Evolutionary conservation across 2,797 vertebrate genomes (phyloP), one percentile per base, ranked within the genome.

Genomic region (Gorsachius magnificus): DNA sequence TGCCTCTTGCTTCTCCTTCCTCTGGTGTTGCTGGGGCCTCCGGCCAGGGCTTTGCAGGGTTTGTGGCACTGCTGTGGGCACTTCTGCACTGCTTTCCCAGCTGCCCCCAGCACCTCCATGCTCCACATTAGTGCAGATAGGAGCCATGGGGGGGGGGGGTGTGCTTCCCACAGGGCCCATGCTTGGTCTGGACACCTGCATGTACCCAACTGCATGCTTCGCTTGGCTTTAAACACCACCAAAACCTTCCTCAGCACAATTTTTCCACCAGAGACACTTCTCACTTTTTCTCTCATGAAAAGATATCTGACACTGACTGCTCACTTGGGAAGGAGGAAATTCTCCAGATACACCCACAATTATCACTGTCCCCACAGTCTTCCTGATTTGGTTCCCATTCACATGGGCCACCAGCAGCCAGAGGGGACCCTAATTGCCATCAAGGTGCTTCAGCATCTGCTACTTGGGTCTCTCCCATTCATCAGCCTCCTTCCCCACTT

Each of bases 121-220:
- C 46, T 16, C 45, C 1, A 0, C 25, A 41, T 35, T 35, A 18
- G 48, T 19, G 38, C 54, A 64, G 21, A n/a, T 1, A 4, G 10
- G 31, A 33, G 4, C 16, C 3, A 1, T 38, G 56, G 64, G 43
- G 78, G 11, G 50, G 68, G 35, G 20, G 38, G 35, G 26, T 82
- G 54, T 38, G 48, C 14, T 64, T 75, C 28, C 38, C 61, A 28
- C 45, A 22, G 16, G n/a, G 10, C 3, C 0, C 63, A 65, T 12
- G 1, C 28, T 71, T 7, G 0, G 4, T 38, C 61, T 41, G 45
- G 41, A 48, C 21, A 22, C 29, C n/a, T n/a, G 15, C 5, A 3
- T 1, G 16, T 74, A 26, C 69, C 25, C 43, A 14, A 43, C 41
- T 43, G 41, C 41, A 43, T 43, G 41, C 41, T 43, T 16, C 5